A percentile compares a stretch with the other conserved stretches of the same genome.
phyloP scores from a whole-genome alignment of 2,113 vertebrate genomes.

The Nothobranchius kuhntae region DNA sequence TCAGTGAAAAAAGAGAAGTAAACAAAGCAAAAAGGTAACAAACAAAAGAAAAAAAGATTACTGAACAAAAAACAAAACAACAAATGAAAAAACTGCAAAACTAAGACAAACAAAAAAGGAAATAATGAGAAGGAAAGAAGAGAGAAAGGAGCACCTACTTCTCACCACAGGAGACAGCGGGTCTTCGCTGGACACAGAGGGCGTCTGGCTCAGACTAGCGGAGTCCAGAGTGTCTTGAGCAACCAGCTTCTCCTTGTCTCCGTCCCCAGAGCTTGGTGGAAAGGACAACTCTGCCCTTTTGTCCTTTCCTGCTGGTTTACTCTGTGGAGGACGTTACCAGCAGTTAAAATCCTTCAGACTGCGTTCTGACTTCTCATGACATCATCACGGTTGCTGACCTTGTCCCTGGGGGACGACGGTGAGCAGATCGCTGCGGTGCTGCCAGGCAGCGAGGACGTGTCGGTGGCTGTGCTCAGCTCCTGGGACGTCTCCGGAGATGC shows the following conservation, averaged over 20 bases:
- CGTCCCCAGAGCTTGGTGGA: constrained; percentile 32
- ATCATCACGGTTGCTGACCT: constrained; percentile 49
- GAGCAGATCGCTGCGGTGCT: constrained; percentile 79
- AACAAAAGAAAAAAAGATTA: too few species aligned
- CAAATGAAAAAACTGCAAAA: too few species aligned
- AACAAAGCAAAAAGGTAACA: too few species aligned
- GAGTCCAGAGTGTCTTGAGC: constrained; percentile 77
- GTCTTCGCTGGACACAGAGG: constrained; percentile 76
- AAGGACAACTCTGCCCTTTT: constrained; percentile 42
- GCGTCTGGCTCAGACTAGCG: constrained; percentile 73
- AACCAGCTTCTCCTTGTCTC: constrained; percentile 62
- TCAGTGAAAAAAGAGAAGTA: too few species aligned
- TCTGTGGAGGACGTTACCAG: constrained; percentile 34
- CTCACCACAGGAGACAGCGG: constrained; percentile 71
- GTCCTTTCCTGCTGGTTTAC: constrained; percentile 47
- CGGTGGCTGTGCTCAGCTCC: constrained; percentile 75
- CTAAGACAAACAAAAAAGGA: too few species aligned
- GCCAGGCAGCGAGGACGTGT: constrained; percentile 75
- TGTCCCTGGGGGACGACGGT: constrained; percentile 70
- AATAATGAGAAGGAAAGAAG: too few species aligned
- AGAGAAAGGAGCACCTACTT: constrained; percentile 49
- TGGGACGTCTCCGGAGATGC: constrained; percentile 64
- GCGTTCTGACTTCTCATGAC: too few species aligned
- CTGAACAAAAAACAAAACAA: too few species aligned
- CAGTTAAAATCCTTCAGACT: not conserved